Base-by-base conservation (phyloP, 2,113 vertebrate species). In the Siniperca knerii region DNA sequence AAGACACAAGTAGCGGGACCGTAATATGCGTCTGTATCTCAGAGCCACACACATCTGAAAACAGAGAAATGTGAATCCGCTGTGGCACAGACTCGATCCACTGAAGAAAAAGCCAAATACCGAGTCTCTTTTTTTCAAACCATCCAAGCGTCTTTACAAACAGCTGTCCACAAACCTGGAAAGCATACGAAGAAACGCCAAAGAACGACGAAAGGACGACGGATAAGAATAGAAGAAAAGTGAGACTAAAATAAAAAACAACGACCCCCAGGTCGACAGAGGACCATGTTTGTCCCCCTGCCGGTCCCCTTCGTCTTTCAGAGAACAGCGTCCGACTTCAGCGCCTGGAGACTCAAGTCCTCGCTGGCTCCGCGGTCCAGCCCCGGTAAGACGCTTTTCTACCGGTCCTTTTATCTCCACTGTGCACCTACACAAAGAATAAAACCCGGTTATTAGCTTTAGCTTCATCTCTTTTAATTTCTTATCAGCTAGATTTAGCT, bases 331-430 rank as follows among this genome's bases (percentile, higher is more conserved):
- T 95, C 96, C 90, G 96, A 97, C 92, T 94, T 96, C 94, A 95
- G 94, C 94, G 95, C 96, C 94, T 96, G 96, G 96, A 95, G 95
- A 93, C 95, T 96, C 93, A 96, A 96, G 94, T 96, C 96, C 89
- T 96, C 96, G 94, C 95, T 96, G 95, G 90, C 95, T 92, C 94
- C 95, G 88, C 95, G 95, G 91, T 95, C 96, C 92, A 96, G 94
- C 94, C 94, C 96, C 94, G 96, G 96, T 97, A 96, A 96, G 95
- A 85, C 20, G 21, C 76, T 64, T 48, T 15, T 10, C 20, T 13
- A 0, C 67, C 23, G 25, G 35, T 25, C 55, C 35, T 52, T 3
- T 21, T 29, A 3, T 15, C 62, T 0, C 42, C 57, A 29, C 52
- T 2, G 8, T 64, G 25, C 77, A n/a, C 75, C 81, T 54, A 44